phyloP scores from a whole-genome alignment of 2,888 invertebrate species.

The Nomada ferruginata region DNA sequence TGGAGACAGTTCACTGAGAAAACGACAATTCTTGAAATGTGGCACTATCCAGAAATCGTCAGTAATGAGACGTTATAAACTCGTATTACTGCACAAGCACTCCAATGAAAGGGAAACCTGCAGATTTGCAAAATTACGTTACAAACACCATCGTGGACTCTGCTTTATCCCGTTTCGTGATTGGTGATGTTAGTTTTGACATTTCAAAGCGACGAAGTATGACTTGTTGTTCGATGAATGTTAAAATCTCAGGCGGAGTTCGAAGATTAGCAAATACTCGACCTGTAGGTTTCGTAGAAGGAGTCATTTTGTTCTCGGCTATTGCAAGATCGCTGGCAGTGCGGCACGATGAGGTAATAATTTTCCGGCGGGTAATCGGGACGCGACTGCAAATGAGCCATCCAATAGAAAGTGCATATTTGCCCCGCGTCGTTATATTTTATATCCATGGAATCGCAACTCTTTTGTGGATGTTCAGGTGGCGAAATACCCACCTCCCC shows the following conservation, averaged over 20 bases:
- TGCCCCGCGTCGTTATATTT: slow-evolving; percentile 56
- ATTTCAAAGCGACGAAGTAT: not conserved
- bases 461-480: slow-evolving; percentile 21
- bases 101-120: not conserved
- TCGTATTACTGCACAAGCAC: not conserved
- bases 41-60: not conserved
- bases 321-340: slow-evolving; percentile 63
- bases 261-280: slow-evolving; percentile 33
- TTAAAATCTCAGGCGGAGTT: not conserved
- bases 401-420: slow-evolving; percentile 67
- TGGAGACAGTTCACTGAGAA: not conserved
- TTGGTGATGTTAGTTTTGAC: not conserved
- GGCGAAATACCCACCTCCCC: not conserved
- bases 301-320: slow-evolving; percentile 57
- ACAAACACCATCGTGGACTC: too few species aligned
- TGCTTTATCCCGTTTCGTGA: too few species aligned
- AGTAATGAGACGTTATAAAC: not conserved
- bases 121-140: not conserved
- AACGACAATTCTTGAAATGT: not conserved
- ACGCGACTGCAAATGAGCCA: slow-evolving; percentile 61
- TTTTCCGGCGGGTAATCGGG: slow-evolving; percentile 69
- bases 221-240: not conserved
- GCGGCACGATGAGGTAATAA: slow-evolving; percentile 62
- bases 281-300: slow-evolving; percentile 32
- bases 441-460: slow-evolving; percentile 48